Evolutionary conservation across 2,113 vertebrate species (phyloP), one percentile per base, ranked within the genome.

Genomic region (Antidorcas marsupialis): DNA sequence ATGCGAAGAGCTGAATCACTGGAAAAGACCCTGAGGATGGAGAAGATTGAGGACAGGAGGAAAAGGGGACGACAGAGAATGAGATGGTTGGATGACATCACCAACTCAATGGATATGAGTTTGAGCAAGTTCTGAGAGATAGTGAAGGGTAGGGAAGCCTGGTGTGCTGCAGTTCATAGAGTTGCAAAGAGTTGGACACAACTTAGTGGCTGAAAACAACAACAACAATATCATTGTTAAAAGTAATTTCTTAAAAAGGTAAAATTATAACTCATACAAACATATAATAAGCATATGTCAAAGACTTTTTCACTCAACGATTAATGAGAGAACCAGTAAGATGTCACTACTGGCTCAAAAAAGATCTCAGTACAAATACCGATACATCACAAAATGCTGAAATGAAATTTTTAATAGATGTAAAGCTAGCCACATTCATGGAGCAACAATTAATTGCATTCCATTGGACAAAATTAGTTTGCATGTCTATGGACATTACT

Each of bases 401-500:
- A 87, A 33, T 88, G 19, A 93, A 82, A 87, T 89, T 79, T 85
- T 59, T 87, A 97, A 71, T 43, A 86, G 67, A 57, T 62, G 16
- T 8, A 74, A 90, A 94, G 33, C 19, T 94, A 94, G 79, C 36
- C 33, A n/a, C 36, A 87, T 84, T 92, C 21, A 50, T 23, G 83
- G 78, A 47, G 9, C 14, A 88, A 89, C 53, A 86, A 71, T 93
- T 25, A 90, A n/a, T 91, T 96, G 55, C 7, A 86, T 62, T 91
- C 60, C 30, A 23, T 27, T 71, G 55, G 83, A 83, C 25, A 91
- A 96, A 94, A 88, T 94, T 86, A 95, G 88, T 92, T 95, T 97
- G 76, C 16, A 45, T 97, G 91, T 97, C 67, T 88, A 28, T 55
- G 71, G 78, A 52, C 45, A 45, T 53, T 53, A 64, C 33, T 71